These are phyloP conservation scores for Lasioglossum baleicum DNA, from an alignment of 1,140 invertebrate genomes.

Conservation along the genomic window DNA sequence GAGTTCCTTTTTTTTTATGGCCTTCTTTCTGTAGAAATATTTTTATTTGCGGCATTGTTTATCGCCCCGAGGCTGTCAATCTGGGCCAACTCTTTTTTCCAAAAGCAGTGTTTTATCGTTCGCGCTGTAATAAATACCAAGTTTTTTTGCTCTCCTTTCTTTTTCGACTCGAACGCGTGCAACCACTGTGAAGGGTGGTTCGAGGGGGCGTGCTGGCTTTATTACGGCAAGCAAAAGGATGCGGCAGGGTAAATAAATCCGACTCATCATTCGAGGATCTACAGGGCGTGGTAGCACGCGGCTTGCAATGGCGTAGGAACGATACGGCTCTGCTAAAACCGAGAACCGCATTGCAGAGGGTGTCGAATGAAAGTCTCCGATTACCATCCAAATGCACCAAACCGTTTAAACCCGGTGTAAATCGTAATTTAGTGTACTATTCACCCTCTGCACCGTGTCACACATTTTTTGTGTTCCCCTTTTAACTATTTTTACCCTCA, in stretches of 20 bases:
- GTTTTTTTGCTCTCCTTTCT: neutral
- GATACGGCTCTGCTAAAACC: slow-evolving; percentile 22
- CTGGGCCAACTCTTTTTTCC: neutral
- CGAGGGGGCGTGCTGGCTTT: slow-evolving; percentile 1
- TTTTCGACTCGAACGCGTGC: neutral
- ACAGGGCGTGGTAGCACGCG: slow-evolving; percentile 10
- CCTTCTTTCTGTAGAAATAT: too few species aligned
- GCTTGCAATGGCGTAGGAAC: slow-evolving; percentile 29
- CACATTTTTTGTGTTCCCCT: too few species aligned
- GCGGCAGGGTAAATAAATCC: slow-evolving; percentile 41
- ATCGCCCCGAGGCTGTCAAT: too few species aligned
- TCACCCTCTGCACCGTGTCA: neutral
- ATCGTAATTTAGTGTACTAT: neutral
- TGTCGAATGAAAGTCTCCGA: slow-evolving; percentile 17
- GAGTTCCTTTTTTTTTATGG: too few species aligned
- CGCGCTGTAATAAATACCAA: neutral
- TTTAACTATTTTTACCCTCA: too few species aligned
- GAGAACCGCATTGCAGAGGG: slow-evolving; percentile 45
- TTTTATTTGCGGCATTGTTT: too few species aligned
- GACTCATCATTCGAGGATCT: slow-evolving; percentile 33
- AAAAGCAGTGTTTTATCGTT: neutral
- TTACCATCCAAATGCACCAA: slow-evolving; percentile 13
- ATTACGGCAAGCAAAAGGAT: slow-evolving; percentile 7
- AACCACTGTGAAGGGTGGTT: neutral
- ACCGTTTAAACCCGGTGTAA: neutral